Evolutionary conservation across 2,888 invertebrate species (phyloP), one percentile per base, ranked within the genome.

Genomic region (Drosophila dives): DNA sequence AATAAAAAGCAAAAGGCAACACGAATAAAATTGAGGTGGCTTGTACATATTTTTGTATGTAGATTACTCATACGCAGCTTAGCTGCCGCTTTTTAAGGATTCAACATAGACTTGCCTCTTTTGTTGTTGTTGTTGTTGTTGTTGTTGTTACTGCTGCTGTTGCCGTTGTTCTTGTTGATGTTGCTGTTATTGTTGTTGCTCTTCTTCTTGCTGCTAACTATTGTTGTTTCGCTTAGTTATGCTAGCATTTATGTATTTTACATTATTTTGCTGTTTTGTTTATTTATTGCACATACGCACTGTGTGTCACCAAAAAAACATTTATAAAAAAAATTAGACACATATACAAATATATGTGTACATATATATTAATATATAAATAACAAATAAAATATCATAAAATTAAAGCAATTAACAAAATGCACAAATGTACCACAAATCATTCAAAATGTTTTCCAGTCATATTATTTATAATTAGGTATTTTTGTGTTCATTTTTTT

Each of bases 241-340:
- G 26, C 20, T 49, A 50, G 53, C 58, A 59, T 72, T 45, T 15
- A 42, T 48, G 45, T 49, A 54, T 40, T 17, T 34, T 17, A 54
- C 54, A 54, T 26, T 54, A 36, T 54, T n/a, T 38, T 38, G 54
- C 26, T 54, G 36, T 54, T 54, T 36, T 54, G 23, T 54, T 55
- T 53, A 33, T 55, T 33, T 68, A 77, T 83, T 72, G 62, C 83
- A 85, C 85, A 85, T 77, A 81, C 87, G 89, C 85, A 85, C 85
- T 87, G 88, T 69, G 51, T 76, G 42, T 45, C 82, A 81, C 77
- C 49, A 70, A 48, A 78, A 78, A 79, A 79, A 12, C 79, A 79
- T 64, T 61, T 63, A 29, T 53, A 63, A 79, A 75, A 81, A 81
- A 74, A 65, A 36, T 63, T 58, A 64, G 34, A 45, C 50, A 42